Evolutionary conservation across 64 coral and sea anemone species (phyloP).

Genomic region (Catalaphyllia jardinei): DNA sequence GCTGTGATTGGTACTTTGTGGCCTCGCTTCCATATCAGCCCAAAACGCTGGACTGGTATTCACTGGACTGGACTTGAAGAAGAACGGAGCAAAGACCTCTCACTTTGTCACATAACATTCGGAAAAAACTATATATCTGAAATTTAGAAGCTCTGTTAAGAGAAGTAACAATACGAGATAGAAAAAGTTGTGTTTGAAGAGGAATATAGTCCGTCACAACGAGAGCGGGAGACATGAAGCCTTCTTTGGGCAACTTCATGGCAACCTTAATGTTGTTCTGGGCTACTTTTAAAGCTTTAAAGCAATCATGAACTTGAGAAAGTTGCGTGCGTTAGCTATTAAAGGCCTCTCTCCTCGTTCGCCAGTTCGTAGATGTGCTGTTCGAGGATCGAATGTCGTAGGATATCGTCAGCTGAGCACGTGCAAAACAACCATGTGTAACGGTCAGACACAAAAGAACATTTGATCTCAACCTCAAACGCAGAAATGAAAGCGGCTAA

Average conservation of each 20-base stretch:
- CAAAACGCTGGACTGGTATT: background rate
- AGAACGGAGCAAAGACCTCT: background rate
- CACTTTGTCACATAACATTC: background rate
- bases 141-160: no score
- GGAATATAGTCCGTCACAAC: no score
- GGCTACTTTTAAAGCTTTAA: no score
- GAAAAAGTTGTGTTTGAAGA: no score
- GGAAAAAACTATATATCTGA: background rate
- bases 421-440: background rate
- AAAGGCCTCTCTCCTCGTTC: background rate
- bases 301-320: no score
- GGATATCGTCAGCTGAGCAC: conserved; percentile 9
- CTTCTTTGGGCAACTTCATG: no score
- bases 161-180: no score
- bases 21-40: background rate
- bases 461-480: background rate
- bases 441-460: conserved; percentile 11
- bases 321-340: no score
- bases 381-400: background rate
- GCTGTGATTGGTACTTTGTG: conserved; percentile 25
- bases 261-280: no score
- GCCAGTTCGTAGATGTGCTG: background rate
- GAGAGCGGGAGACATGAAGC: no score
- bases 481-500: conserved; percentile 27
- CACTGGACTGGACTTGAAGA: background rate